phyloP scores from a whole-genome alignment of 2,797 vertebrate species.

The Trichosurus vulpecula region DNA sequence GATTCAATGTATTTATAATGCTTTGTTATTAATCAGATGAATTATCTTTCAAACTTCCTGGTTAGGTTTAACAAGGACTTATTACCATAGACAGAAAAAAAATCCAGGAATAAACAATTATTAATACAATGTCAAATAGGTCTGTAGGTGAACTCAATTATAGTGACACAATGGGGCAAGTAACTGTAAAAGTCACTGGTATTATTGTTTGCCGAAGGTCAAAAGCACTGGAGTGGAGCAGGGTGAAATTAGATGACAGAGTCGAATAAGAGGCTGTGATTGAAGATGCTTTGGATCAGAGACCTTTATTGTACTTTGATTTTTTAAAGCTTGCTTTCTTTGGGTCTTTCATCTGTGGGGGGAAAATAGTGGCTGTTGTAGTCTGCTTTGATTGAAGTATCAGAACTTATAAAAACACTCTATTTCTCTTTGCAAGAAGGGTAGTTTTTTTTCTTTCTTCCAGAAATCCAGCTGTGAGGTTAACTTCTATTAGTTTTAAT shows the following conservation, averaged over 20 bases:
- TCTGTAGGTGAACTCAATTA: slow-evolving; percentile 80
- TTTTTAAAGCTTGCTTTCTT: slow-evolving; percentile 73
- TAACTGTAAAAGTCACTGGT: slow-evolving; percentile 85
- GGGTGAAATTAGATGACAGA: slow-evolving; percentile 86
- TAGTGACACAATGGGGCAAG: slow-evolving; percentile 79
- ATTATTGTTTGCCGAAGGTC: slow-evolving; percentile 87
- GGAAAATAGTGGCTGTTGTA: slow-evolving; percentile 61
- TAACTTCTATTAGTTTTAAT: slow-evolving; percentile 51
- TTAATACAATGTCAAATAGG: slow-evolving; percentile 70
- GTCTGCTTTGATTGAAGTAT: slow-evolving; percentile 67
- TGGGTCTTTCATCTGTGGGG: slow-evolving; percentile 67
- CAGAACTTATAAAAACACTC: slow-evolving; percentile 65
- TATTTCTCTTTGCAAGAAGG: slow-evolving; percentile 23
- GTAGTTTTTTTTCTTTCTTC: slow-evolving; percentile 31
- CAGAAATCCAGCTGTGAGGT: not conserved
- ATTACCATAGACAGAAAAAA: too few species aligned
- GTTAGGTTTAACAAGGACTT: slow-evolving; percentile 59
- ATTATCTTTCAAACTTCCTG: slow-evolving; percentile 47
- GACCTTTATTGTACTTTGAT: slow-evolving; percentile 78
- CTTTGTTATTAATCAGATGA: slow-evolving; percentile 20
- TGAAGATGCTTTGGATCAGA: slow-evolving; percentile 77
- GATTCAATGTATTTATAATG: not conserved
- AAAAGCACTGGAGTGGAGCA: slow-evolving; percentile 80
- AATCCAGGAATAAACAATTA: slow-evolving; percentile 58
- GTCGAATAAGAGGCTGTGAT: slow-evolving; percentile 82